A percentile compares a stretch with the other conserved stretches of the same genome.
Evolutionary conservation across 2,113 vertebrate genomes (phyloP).

Genomic region (Psephotus haematonotus): DNA sequence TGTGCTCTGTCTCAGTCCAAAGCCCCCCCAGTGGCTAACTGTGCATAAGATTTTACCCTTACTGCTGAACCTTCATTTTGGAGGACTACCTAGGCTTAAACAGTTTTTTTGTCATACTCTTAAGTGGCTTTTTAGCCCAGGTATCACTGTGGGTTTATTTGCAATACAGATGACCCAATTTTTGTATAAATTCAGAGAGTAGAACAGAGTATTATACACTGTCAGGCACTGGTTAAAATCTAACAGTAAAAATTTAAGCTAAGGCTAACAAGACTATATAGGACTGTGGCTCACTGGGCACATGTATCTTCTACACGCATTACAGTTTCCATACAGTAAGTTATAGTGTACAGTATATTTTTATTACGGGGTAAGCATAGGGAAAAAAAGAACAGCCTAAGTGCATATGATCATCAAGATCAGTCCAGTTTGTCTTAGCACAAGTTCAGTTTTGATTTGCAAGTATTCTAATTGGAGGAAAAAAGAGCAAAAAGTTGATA

Average conservation of each 20-base stretch:
- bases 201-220: neutral
- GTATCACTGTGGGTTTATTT: constrained; percentile 58
- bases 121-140: constrained; percentile 32
- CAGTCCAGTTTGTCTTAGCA: constrained; percentile 16
- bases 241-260: constrained; percentile 14
- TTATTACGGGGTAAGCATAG: constrained; percentile 5
- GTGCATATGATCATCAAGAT: constrained; percentile 20
- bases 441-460: constrained; percentile 57
- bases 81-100: constrained; percentile 36
- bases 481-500: constrained; percentile 42
- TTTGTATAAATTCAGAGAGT: neutral
- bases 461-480: neutral
- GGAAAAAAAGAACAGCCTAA: neutral
- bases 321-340: neutral
- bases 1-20: constrained; percentile 16
- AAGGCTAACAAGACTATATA: neutral
- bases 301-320: neutral
- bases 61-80: neutral
- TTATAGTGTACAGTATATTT: constrained; percentile 51
- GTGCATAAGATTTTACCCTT: neutral
- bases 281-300: constrained; percentile 14
- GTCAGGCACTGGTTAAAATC: constrained; percentile 19
- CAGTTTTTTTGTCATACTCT: constrained; percentile 19
- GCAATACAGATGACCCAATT: constrained; percentile 14
- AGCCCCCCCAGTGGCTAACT: constrained; percentile 27